Conservation (phyloP, 2,797 vertebrate genomes). For the Chanos chanos region DNA sequence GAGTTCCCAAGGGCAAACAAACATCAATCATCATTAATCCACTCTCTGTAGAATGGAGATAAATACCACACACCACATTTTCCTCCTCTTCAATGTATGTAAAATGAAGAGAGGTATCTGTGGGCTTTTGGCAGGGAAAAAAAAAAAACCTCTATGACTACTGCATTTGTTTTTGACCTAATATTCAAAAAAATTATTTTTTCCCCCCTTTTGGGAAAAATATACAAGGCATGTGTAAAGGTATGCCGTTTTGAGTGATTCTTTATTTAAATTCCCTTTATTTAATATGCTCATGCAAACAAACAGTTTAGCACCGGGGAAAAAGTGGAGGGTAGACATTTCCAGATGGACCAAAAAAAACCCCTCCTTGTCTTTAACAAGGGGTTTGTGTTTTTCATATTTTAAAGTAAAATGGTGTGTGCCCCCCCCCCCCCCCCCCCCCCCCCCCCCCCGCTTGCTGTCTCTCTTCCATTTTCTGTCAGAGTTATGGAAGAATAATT, state of each 20-base stretch:
- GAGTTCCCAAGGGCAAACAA: constrained; percentile 50
- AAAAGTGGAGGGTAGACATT: constrained; percentile 4
- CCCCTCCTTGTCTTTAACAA: not conserved
- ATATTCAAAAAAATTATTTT: constrained; percentile 49
- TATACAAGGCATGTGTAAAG: constrained; percentile 29
- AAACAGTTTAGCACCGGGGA: constrained; percentile 18
- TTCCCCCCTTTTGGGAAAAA: constrained; percentile 34
- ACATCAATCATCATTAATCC: constrained; percentile 58
- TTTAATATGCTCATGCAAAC: constrained; percentile 19
- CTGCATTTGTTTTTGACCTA: constrained; percentile 51
- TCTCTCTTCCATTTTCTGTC: constrained; percentile 12
- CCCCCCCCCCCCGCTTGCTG: not conserved
- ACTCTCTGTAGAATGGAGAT: constrained; percentile 59
- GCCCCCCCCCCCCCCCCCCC: not conserved
- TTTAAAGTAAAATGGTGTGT: constrained; percentile 14
- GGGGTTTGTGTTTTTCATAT: constrained; percentile 25
- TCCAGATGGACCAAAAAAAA: constrained; percentile 6
- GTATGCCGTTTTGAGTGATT: constrained; percentile 18
- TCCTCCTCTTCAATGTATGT: constrained; percentile 51
- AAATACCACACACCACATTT: constrained; percentile 50
- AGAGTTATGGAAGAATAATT: constrained; percentile 42
- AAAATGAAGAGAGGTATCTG: constrained; percentile 52
- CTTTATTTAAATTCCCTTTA: not conserved
- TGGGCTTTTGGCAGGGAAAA: constrained; percentile 39
- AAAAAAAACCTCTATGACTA: constrained; percentile 42